Conservation (phyloP, 2,797 vertebrate genomes). For the Odontamblyopus lacepedii region DNA sequence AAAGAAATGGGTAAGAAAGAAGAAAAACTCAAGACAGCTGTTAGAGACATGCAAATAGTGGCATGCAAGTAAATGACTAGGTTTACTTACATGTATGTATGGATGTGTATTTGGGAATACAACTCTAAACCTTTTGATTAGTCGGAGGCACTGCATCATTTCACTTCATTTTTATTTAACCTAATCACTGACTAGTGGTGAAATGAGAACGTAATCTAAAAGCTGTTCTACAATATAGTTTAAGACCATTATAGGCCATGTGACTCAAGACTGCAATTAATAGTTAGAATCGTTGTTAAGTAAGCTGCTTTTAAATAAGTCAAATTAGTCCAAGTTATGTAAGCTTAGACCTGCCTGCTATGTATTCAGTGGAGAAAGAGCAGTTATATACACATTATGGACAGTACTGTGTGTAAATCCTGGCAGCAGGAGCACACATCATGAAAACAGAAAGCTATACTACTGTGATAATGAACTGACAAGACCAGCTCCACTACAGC, state of each 20-base stretch:
- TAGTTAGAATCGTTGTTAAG: no score
- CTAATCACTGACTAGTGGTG: background rate
- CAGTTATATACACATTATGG: constrained; percentile 36
- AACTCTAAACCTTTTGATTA: background rate
- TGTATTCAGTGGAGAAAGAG: constrained; percentile 26
- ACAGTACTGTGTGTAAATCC: constrained; percentile 59
- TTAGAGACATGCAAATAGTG: background rate
- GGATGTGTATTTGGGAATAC: no score
- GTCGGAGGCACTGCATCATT: background rate
- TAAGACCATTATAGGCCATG: constrained; percentile 4
- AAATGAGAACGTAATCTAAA: background rate
- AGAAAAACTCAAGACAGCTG: background rate
- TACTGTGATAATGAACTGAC: constrained; percentile 77
- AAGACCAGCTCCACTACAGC: constrained; percentile 58
- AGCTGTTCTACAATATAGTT: background rate
- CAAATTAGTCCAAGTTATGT: background rate
- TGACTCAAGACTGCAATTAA: no score
- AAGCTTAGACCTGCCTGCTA: constrained; percentile 17
- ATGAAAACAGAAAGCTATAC: constrained; percentile 72
- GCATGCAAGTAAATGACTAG: background rate
- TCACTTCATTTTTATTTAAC: background rate
- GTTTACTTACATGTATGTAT: no score
- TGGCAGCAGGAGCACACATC: constrained; percentile 42
- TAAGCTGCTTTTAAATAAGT: background rate
- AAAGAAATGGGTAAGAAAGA: background rate